phyloP scores from a whole-genome alignment of 2,888 invertebrate genomes.

The Ornithoptera alexandrae region DNA sequence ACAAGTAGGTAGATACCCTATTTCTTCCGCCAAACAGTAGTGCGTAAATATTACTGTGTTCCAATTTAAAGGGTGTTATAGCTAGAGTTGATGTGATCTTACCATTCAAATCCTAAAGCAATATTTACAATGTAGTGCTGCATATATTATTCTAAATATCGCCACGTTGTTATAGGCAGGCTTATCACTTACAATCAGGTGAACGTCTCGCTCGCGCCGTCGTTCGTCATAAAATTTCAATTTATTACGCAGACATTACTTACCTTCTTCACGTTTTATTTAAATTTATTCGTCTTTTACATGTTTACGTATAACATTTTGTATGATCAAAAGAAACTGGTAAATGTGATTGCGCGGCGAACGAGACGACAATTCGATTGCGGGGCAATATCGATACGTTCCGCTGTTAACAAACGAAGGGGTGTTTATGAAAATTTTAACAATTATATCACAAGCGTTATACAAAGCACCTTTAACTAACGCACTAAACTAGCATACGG shows the following conservation, averaged over 20 bases:
- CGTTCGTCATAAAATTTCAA: not conserved
- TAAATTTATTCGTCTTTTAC: not conserved
- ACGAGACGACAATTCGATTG: slow-evolving; percentile 13
- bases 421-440: not conserved
- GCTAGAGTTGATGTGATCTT: too few relatives aligned
- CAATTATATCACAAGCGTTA: not conserved
- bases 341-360: slow-evolving; percentile 6
- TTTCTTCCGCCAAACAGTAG: too few relatives aligned
- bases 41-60: too few relatives aligned
- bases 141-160: too few relatives aligned
- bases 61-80: too few relatives aligned
- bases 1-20: too few relatives aligned
- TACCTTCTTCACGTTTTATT: not conserved
- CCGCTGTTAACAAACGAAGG: not conserved
- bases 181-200: too few relatives aligned
- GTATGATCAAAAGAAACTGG: slow-evolving; percentile 11
- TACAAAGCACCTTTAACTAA: not conserved
- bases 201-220: not conserved
- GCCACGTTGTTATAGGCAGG: too few relatives aligned
- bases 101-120: too few relatives aligned
- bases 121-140: too few relatives aligned
- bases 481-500: too few relatives aligned
- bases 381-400: slow-evolving; percentile 12
- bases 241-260: not conserved
- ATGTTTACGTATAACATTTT: not conserved